Evolutionary conservation across 2,888 invertebrate genomes (phyloP).

Genomic region (Agriotes lineatus): DNA sequence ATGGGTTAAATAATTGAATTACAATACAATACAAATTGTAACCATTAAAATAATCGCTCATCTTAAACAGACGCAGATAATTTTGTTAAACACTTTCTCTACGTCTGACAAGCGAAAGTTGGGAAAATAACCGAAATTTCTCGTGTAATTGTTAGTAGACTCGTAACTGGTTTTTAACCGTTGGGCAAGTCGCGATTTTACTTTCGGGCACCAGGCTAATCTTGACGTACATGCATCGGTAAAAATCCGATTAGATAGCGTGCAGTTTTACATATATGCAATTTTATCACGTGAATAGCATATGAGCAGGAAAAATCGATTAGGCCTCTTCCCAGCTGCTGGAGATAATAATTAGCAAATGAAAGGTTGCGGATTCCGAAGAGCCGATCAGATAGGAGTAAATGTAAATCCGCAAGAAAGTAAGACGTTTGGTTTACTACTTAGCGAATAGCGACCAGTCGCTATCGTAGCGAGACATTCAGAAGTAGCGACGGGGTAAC

Average conservation of each 20-base stretch:
- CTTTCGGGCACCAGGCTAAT: slow-evolving; percentile 18
- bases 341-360: not conserved
- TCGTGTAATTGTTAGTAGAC: slow-evolving; percentile 30
- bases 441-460: slow-evolving; percentile 27
- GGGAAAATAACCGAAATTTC: slow-evolving; percentile 43
- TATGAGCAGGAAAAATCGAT: slow-evolving; percentile 2
- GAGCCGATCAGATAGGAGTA: slow-evolving; percentile 6
- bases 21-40: no score
- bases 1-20: slow-evolving; percentile 16
- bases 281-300: slow-evolving; percentile 4
- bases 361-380: slow-evolving; percentile 4
- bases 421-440: slow-evolving; percentile 22
- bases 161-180: slow-evolving; percentile 33
- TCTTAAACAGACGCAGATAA: slow-evolving; percentile 22
- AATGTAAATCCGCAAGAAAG: slow-evolving; percentile 25
- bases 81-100: slow-evolving; percentile 43
- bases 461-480: slow-evolving; percentile 7
- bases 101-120: slow-evolving; percentile 43
- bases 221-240: slow-evolving; percentile 8
- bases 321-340: not conserved
- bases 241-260: slow-evolving; percentile 1
- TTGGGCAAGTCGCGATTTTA: slow-evolving; percentile 21
- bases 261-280: not conserved
- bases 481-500: slow-evolving; percentile 37
- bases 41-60: not conserved